Base-by-base conservation (phyloP, 2,888 invertebrate genomes). In the Melanophora roralis region DNA sequence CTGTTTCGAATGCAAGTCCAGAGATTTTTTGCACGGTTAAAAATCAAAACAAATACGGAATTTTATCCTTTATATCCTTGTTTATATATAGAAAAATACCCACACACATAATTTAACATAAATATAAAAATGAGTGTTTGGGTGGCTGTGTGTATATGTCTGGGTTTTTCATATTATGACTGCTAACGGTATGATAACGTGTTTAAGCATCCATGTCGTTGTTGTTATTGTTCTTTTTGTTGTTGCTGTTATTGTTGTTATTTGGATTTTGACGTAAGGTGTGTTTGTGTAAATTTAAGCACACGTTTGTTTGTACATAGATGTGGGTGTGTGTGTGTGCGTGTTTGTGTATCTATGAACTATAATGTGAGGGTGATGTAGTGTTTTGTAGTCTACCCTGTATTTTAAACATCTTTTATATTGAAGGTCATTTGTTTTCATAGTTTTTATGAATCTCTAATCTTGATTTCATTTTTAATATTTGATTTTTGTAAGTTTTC, bases 31-130 rank as follows among this genome's bases (percentile, higher is more conserved):
- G 34, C 23, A 62, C 38, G 49, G 38, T 55, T 62, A 57, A 68
- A 72, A 76, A 80, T 80, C 80, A 80, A 76, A 80, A 80, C 72
- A 80, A 76, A 80, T 68, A 73, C 62, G 57, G 49, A 73, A 40
- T 80, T 76, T 21, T 71, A 45, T 45, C 19, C 53, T 57, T 45
- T 43, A 40, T 65, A 49, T 49, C 38, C 65, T 73, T 67, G 74
- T 59, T 74, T 51, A 34, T 19, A 27, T 23, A 49, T 23, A 57
- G 8, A 1, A 11, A 57, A 38, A 47, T 23, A 36, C n/a, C 53
- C 1, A 19, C 12, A 57, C 23, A 11, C 21, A 14, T 23, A 16
- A 53, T 0, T 45, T 62, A 40, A 7, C 23, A 21, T 43, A 23
- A 62, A 34, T 43, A 11, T 7, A 40, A 27, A 3, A 27, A 16